Base-by-base conservation (phyloP, 2,888 invertebrate genomes). In the Archaeoteleia sp. region DNA sequence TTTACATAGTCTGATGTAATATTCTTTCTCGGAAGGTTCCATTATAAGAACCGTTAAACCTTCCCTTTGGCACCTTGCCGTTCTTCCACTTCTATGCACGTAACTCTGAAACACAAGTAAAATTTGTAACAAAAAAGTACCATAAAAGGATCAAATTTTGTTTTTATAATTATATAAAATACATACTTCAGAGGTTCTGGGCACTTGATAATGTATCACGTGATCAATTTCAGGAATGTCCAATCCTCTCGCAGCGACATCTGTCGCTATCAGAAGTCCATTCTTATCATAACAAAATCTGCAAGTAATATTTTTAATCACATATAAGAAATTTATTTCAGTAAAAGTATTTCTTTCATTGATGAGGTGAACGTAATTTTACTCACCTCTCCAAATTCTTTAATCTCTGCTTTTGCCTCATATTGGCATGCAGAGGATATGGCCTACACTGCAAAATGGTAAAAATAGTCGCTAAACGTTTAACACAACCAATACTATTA, bases 191-290 rank as follows among this genome's bases (percentile, higher is more conserved):
- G 95, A 94, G 0, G 97, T 97, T 76, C 94, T 90, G 0, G 98
- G 98, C 27, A 98, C 96, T 85, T 95, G 97, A 86, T 97, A 99
- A 85, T 99, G 99, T 67, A 99, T 89, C 1, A 99, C 98, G 86
- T 98, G 96, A 73, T 97, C 91, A 1, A 99, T 93, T 74, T 91
- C 89, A 0, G 96, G 95, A 75, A 99, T 97, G 87, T 99, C 99
- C 35, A 99, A 87, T 0, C 99, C 99, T 57, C 99, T 89, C 0
- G 99, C 97, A 0, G 99, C 98, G 2, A 99, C 98, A 87, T 99
- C 99, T 0, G 97, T 98, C 1, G 98, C 92, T 61, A 99, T 89
- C 25, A 99, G 86, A 4, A 99, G 83, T 0, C 93, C 92, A 70
- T 89, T 88, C 0, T 90, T 88, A 74, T 91, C 89, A 55, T 90